These are phyloP conservation scores for Drosophila trichaetosa DNA, from an alignment of 2,888 invertebrate species.

Conservation along the genomic window DNA sequence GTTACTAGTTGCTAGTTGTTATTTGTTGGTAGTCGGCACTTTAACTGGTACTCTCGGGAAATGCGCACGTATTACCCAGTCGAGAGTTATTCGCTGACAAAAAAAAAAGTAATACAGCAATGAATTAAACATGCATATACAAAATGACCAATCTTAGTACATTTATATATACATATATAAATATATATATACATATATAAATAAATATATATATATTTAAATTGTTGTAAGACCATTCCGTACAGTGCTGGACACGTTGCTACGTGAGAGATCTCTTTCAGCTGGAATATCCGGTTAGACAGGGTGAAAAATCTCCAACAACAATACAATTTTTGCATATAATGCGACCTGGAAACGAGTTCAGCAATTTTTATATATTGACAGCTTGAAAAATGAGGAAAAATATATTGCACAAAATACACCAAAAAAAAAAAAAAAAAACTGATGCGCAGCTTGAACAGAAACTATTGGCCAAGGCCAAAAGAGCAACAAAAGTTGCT, in stretches of 20 bases:
- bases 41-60: conserved; percentile 22
- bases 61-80: conserved; percentile 36
- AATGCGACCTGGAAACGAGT: conserved; percentile 34
- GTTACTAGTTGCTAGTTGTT: conserved; percentile 1
- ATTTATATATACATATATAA: background rate
- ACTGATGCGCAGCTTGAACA: conserved; percentile 19
- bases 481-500: conserved; percentile 64
- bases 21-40: conserved; percentile 25
- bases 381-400: conserved; percentile 58
- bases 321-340: conserved; percentile 32
- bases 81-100: conserved; percentile 8
- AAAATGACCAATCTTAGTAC: conserved; percentile 23
- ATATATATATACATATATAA: background rate
- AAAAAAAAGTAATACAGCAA: background rate
- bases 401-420: conserved; percentile 55
- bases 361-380: conserved; percentile 46
- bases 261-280: conserved; percentile 45
- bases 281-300: conserved; percentile 58
- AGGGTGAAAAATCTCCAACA: conserved; percentile 25
- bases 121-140: conserved; percentile 8
- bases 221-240: conserved; percentile 32
- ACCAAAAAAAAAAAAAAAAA: background rate
- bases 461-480: conserved; percentile 25
- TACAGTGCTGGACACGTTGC: conserved; percentile 47
- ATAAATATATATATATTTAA: background rate